phyloP scores from a whole-genome alignment of 2,113 vertebrate species.

The Leucopsar rothschildi region DNA sequence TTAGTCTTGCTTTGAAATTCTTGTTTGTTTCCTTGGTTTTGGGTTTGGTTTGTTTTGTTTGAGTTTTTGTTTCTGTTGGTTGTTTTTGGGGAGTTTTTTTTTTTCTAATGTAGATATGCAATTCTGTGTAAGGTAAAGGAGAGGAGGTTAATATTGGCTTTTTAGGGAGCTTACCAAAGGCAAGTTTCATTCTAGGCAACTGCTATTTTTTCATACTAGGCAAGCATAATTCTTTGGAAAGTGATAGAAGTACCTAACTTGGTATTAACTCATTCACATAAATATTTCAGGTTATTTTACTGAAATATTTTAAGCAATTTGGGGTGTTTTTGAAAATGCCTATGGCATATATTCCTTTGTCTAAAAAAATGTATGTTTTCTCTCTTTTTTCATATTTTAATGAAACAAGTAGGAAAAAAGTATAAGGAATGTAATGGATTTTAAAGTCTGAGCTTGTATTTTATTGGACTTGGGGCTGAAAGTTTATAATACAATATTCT shows the following conservation, averaged over 20 bases:
- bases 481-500: background rate
- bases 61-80: background rate
- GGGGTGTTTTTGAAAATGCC: background rate
- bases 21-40: background rate
- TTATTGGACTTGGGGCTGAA: background rate
- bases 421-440: background rate
- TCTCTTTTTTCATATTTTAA: background rate
- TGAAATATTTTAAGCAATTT: background rate
- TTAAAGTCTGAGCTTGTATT: background rate
- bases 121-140: background rate
- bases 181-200: background rate
- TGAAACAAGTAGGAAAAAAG: background rate
- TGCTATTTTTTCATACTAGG: background rate
- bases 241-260: background rate
- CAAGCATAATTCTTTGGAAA: background rate
- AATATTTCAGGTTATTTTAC: background rate
- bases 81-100: accelerated
- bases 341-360: background rate
- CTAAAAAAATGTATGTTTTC: background rate
- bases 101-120: background rate
- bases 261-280: background rate
- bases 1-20: background rate
- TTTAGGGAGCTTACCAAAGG: background rate
- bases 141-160: background rate
- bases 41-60: background rate